Conservation (phyloP, 2,797 vertebrate genomes). For the Novumbra hubbsi region DNA sequence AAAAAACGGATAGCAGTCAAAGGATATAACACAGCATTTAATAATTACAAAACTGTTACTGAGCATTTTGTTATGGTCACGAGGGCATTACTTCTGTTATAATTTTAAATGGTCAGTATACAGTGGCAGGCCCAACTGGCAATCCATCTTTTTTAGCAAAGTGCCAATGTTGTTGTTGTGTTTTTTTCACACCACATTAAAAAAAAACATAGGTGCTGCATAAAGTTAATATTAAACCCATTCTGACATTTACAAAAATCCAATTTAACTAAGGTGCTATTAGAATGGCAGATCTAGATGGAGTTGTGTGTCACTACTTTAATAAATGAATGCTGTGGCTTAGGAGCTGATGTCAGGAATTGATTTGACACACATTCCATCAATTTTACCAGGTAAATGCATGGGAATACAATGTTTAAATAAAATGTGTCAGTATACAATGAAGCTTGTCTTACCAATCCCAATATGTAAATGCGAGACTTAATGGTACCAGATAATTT, state of each 20-base stretch:
- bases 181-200: conserved; percentile 22
- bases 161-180: conserved; percentile 30
- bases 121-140: conserved; percentile 29
- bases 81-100: background rate
- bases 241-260: conserved; percentile 79
- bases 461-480: conserved; percentile 39
- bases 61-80: too few relatives aligned
- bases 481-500: too few relatives aligned
- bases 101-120: background rate
- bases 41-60: too few relatives aligned
- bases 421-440: conserved; percentile 68
- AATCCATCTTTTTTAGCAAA: conserved; percentile 35
- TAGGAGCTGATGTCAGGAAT: conserved; percentile 74
- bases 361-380: conserved; percentile 79
- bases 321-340: conserved; percentile 72
- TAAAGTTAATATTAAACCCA: conserved; percentile 65
- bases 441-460: conserved; percentile 34
- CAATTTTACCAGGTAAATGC: conserved; percentile 72
- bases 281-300: conserved; percentile 68
- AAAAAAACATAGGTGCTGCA: conserved; percentile 49
- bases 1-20: too few relatives aligned
- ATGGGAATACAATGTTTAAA: conserved; percentile 67
- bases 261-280: conserved; percentile 76
- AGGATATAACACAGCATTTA: too few relatives aligned
- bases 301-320: conserved; percentile 74